These are phyloP conservation scores for Ophonus ardosiacus DNA, from an alignment of 2,888 invertebrate genomes.

Conservation along the genomic window DNA sequence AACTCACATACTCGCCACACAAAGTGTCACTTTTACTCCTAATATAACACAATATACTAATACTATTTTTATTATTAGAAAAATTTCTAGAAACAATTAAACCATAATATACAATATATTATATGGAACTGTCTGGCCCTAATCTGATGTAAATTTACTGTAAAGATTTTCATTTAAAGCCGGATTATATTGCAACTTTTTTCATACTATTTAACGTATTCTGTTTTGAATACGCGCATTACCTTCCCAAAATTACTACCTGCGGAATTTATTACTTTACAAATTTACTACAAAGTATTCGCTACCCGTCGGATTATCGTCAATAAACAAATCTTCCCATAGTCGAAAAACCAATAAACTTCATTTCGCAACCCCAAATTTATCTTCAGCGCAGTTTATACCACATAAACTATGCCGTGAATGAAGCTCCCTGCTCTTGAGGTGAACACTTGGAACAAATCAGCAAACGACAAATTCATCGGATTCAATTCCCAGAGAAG, in stretches of 20 bases:
- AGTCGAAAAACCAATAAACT: constrained; percentile 6
- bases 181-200: background rate
- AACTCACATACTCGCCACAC: no score
- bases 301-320: constrained; percentile 26
- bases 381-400: constrained; percentile 24
- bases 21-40: no score
- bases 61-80: no score
- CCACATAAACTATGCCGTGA: constrained; percentile 21
- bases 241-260: background rate
- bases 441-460: constrained; percentile 44
- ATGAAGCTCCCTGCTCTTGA: background rate
- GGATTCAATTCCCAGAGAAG: constrained; percentile 25
- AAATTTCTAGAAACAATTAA: no score
- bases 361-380: constrained; percentile 28
- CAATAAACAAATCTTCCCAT: constrained; percentile 40
- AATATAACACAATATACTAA: no score
- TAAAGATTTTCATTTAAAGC: background rate
- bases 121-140: no score
- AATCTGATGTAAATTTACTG: background rate
- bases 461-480: constrained; percentile 54
- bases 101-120: no score
- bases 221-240: background rate
- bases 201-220: background rate
- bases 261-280: background rate
- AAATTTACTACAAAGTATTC: constrained; percentile 1